These are phyloP conservation scores for Eriosoma lanigerum DNA, from an alignment of 1,140 invertebrate genomes.

Conservation along the genomic window DNA sequence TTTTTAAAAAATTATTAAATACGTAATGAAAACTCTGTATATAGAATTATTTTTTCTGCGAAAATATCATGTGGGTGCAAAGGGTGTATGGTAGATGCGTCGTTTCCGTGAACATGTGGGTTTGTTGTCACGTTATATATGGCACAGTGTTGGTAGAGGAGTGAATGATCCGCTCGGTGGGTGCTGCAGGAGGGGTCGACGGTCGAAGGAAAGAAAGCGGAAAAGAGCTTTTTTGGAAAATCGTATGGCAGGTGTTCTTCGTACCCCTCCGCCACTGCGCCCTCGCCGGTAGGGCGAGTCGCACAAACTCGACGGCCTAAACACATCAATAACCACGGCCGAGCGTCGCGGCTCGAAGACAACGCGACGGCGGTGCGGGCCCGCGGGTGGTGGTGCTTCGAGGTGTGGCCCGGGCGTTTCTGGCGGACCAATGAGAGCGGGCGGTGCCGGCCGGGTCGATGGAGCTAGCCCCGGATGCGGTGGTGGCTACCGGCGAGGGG, in stretches of 20 bases:
- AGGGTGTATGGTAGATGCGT: too few species aligned
- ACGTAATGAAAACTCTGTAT: too few species aligned
- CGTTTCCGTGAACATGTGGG: too few species aligned
- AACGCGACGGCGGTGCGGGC: background rate
- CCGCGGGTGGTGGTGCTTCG: background rate
- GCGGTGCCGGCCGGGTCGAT: constrained; percentile 20
- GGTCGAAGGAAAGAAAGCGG: background rate
- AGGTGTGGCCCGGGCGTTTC: constrained; percentile 15
- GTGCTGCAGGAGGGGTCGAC: too few species aligned
- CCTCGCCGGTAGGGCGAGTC: too few species aligned
- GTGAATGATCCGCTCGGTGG: too few species aligned
- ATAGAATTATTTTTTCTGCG: too few species aligned
- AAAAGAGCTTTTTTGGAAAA: constrained; percentile 1
- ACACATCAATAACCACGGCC: constrained; percentile 40
- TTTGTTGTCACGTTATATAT: too few species aligned
- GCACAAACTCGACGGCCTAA: background rate
- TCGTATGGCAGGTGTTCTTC: constrained; percentile 32
- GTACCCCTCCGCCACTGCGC: background rate
- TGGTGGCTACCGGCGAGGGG: background rate
- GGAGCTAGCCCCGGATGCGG: constrained; percentile 1
- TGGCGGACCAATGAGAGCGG: background rate
- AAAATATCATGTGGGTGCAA: too few species aligned
- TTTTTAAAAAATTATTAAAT: too few species aligned
- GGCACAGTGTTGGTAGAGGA: too few species aligned
- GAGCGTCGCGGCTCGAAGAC: too few species aligned